Percentiles rank a stretch among this genome's conserved stretches.
These are phyloP conservation scores for Notarius quadriscutis DNA, from an alignment of 2,113 vertebrate genomes.

Conservation along the genomic window DNA sequence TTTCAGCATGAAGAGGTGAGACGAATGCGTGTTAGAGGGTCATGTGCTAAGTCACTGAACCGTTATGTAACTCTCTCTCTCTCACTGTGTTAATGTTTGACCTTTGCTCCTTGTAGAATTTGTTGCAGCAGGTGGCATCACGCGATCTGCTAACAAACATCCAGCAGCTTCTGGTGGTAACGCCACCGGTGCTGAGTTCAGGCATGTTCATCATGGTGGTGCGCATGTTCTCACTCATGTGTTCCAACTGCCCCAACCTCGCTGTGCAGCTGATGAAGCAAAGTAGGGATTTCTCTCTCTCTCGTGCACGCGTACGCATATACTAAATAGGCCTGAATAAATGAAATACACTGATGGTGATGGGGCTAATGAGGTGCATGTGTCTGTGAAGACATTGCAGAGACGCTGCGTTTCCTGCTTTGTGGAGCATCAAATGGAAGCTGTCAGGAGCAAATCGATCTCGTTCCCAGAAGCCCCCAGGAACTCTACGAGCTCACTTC, in stretches of 20 bases:
- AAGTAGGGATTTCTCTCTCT: slow-evolving; percentile 78
- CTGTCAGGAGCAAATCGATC: slow-evolving; percentile 97
- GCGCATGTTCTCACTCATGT: slow-evolving; percentile 99
- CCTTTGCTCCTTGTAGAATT: slow-evolving; percentile 74
- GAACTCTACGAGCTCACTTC: slow-evolving; percentile 98
- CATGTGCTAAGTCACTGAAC: neutral
- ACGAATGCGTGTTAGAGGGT: neutral
- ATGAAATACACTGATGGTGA: neutral
- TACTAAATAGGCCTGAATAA: neutral
- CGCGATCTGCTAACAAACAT: slow-evolving; percentile 96
- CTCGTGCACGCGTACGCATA: too few relatives aligned
- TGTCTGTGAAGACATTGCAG: slow-evolving; percentile 87
- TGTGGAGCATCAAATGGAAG: slow-evolving; percentile 96
- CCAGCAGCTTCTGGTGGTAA: slow-evolving; percentile 95
- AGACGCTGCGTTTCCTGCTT: slow-evolving; percentile 95
- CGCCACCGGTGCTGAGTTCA: slow-evolving; percentile 95
- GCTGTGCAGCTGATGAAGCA: slow-evolving; percentile 99
- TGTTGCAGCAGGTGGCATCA: slow-evolving; percentile 96
- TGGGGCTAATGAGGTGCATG: neutral
- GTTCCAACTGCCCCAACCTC: slow-evolving; percentile 94
- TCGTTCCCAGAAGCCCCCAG: slow-evolving; percentile 95
- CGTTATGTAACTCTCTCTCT: too few relatives aligned
- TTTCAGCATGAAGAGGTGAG: slow-evolving; percentile 97
- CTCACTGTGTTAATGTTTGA: slow-evolving; percentile 8
- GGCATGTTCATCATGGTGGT: slow-evolving; percentile 99